Evolutionary conservation across 2,113 vertebrate species (phyloP), one percentile per base, ranked within the genome.

Genomic region (Gadus chalcogrammus): DNA sequence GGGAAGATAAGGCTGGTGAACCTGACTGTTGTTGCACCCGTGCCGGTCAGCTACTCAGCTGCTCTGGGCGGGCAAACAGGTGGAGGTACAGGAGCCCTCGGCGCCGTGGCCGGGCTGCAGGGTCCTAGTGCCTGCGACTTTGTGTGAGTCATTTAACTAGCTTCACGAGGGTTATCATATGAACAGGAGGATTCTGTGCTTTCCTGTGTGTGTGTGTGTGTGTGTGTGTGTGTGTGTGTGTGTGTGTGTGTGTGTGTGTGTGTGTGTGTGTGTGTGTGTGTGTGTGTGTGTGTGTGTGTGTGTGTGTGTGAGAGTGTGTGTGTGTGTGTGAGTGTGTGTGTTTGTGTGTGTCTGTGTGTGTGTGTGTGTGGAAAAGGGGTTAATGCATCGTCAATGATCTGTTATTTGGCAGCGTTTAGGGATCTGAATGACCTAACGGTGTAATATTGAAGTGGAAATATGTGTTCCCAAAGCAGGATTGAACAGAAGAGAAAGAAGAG

Each of bases 251-350:
- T 24, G 24, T 24, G 24, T 62, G 22, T 27, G 60, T 61, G 60
- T 61, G 60, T 61, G 60, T 61, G 60, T 61, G 60, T 55, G 53
- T 7, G 16, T 55, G 53, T 55, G 53, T 55, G 58, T 60, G 0
- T n/a, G 58, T n/a, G 58, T n/a, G 58, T 2, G 1, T 60, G 16
- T 60, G 58, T 60, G 58, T 60, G 58, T 35, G 58, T 60, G 58
- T 60, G 58, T 60, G 58, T 60, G 60, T 61, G 60, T 61, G 18
- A 27, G 60, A 27, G 60, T 61, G 64, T 42, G 64, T 65, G 31
- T 18, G 64, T 42, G 64, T 65, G 28, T 20, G 16, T 42, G 16
- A 48, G 64, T 65, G 63, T 65, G 31, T 65, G 35, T 48, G 35
- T 65, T 35, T 65, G 64, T 65, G 16, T 42, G 35, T 38, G 35